Evolutionary conservation across 1,140 invertebrate genomes (phyloP).

Genomic region (Drosophila pallidifrons): DNA sequence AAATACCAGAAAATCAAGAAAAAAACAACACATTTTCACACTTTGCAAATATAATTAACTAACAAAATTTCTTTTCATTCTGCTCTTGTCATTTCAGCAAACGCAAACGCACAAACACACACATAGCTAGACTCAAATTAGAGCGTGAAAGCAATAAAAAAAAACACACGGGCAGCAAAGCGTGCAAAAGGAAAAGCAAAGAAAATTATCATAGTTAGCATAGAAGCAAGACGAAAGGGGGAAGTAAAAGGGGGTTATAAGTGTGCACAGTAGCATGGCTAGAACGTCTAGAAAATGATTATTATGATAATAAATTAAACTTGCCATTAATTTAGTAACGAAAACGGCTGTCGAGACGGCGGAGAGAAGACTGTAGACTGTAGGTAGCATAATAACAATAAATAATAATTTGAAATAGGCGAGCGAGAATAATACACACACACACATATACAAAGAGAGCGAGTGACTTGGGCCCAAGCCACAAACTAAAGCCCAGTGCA

Average conservation of each 20-base stretch:
- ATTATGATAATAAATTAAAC: conserved; percentile 84
- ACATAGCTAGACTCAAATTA: conserved; percentile 61
- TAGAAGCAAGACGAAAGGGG: neutral
- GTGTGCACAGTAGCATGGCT: conserved; percentile 61
- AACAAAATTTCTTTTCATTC: conserved; percentile 73
- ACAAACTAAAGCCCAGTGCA: conserved; percentile 36
- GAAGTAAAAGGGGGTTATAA: conserved; percentile 1
- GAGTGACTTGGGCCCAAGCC: conserved; percentile 32
- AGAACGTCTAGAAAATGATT: conserved; percentile 81
- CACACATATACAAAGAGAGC: conserved; percentile 16
- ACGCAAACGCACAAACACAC: conserved; percentile 22
- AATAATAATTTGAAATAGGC: conserved; percentile 82
- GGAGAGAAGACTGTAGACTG: neutral
- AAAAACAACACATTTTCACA: conserved; percentile 56
- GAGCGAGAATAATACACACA: conserved; percentile 42
- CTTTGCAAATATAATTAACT: conserved; percentile 76
- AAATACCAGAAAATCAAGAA: neutral
- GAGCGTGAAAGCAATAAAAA: conserved; percentile 66
- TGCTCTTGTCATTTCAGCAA: conserved; percentile 76
- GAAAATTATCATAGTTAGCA: conserved; percentile 67
- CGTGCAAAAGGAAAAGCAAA: conserved; percentile 68
- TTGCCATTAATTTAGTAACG: conserved; percentile 83
- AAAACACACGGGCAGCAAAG: conserved; percentile 64
- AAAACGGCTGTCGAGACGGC: conserved; percentile 51
- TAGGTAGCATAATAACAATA: conserved; percentile 78